Evolutionary conservation across 2,113 vertebrate genomes (phyloP).

Genomic region (Columba janthina): DNA sequence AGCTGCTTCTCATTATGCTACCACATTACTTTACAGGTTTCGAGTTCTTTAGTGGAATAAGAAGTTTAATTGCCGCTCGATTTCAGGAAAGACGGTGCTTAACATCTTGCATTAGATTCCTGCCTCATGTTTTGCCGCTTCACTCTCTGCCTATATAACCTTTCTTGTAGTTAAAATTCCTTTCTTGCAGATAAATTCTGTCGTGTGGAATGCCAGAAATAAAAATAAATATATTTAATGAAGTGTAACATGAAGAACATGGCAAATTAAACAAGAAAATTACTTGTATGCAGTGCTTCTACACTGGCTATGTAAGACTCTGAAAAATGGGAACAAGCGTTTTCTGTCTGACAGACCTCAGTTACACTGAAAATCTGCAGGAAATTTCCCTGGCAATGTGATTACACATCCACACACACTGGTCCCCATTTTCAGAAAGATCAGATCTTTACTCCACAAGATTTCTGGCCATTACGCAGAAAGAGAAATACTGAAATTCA

Average conservation of each 20-base stretch:
- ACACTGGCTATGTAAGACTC: background rate
- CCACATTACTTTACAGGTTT: slow-evolving; percentile 20
- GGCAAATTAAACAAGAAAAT: slow-evolving; percentile 45
- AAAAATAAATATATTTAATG: slow-evolving; percentile 57
- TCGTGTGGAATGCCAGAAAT: slow-evolving; percentile 7
- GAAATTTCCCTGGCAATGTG: background rate
- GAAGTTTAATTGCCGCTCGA: background rate
- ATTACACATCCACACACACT: background rate
- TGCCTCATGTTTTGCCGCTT: background rate
- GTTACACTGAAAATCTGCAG: background rate
- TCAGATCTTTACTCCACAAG: background rate
- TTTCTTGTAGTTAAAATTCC: background rate
- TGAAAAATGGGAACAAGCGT: background rate
- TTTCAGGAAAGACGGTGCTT: background rate
- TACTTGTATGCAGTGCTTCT: background rate
- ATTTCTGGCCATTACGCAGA: background rate
- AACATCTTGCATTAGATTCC: slow-evolving; percentile 25
- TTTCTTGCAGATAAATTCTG: background rate
- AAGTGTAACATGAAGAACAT: slow-evolving; percentile 47
- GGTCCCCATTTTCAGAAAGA: background rate
- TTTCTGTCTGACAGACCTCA: background rate
- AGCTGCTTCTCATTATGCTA: background rate
- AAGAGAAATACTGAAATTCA: background rate
- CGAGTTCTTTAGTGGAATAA: background rate
- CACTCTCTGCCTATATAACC: background rate